Evolutionary conservation across 1,140 invertebrate species (phyloP).

Genomic region (Papilio helenus): DNA sequence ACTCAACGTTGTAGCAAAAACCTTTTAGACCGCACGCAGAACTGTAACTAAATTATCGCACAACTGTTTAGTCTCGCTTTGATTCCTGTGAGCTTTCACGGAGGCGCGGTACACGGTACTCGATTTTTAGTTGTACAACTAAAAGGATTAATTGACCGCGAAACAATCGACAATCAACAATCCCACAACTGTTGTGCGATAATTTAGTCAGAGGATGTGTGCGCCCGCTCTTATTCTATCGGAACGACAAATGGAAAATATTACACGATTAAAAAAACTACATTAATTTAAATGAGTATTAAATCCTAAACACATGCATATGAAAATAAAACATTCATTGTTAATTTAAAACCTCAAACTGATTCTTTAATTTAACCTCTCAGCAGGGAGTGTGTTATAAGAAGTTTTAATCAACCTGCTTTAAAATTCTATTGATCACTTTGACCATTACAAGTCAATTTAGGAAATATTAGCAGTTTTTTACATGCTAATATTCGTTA

Average conservation of each 20-base stretch:
- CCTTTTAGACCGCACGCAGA: no score
- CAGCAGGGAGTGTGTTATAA: neutral
- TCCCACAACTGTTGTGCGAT: no score
- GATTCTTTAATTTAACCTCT: neutral
- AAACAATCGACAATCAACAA: no score
- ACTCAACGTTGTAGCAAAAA: neutral
- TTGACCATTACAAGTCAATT: neutral
- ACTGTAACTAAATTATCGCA: no score
- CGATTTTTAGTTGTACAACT: no score
- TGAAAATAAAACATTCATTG: neutral
- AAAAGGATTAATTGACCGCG: no score
- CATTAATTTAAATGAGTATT: neutral
- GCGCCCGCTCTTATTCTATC: no score
- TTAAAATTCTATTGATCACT: neutral
- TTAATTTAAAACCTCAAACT: neutral
- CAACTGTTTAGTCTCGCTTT: no score
- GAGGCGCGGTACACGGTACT: no score
- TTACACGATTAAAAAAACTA: neutral
- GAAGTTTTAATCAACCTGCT: neutral
- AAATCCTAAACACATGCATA: no score
- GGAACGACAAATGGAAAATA: neutral
- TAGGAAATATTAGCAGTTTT: neutral
- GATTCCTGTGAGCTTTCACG: no score
- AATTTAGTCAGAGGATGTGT: no score
- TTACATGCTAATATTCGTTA: neutral